Conservation (phyloP, 2,888 invertebrate genomes). For the Pristionchus maxplancki region DNA sequence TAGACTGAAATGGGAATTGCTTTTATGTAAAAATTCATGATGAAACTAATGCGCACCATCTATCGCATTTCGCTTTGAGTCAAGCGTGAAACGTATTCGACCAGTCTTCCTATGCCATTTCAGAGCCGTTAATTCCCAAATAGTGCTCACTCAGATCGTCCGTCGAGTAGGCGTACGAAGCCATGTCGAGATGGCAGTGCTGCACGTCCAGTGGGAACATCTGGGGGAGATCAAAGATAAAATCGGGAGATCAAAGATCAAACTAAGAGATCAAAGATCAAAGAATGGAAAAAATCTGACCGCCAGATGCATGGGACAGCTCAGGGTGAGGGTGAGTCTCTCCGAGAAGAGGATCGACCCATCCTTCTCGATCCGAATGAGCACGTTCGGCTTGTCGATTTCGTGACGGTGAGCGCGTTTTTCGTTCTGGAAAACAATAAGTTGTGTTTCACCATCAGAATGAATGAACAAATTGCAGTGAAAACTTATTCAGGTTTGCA, state of each 20-base stretch:
- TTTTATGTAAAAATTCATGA: no score
- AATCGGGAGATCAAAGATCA: neutral
- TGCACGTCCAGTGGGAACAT: conserved; percentile 54
- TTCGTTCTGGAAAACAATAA: conserved; percentile 86
- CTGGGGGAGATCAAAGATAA: conserved; percentile 58
- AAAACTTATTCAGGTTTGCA: neutral
- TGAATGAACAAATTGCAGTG: neutral
- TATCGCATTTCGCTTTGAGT: neutral
- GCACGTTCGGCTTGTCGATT: conserved; percentile 83
- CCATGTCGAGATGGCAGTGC: conserved; percentile 51
- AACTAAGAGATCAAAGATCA: neutral
- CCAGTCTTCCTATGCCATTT: no score
- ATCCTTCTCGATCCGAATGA: conserved; percentile 89
- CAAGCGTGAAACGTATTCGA: neutral
- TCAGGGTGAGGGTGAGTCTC: conserved; percentile 81
- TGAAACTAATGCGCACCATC: no score
- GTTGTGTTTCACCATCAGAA: neutral
- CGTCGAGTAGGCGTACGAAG: conserved; percentile 55
- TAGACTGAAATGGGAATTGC: conserved; percentile 80
- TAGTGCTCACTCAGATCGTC: conserved; percentile 48
- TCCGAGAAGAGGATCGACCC: conserved; percentile 80
- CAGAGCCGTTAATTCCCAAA: neutral
- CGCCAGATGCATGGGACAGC: conserved; percentile 79
- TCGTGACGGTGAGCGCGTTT: conserved; percentile 88
- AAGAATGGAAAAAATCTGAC: neutral